phyloP scores from a whole-genome alignment of 2,888 invertebrate species.

The Colostygia pectinataria region DNA sequence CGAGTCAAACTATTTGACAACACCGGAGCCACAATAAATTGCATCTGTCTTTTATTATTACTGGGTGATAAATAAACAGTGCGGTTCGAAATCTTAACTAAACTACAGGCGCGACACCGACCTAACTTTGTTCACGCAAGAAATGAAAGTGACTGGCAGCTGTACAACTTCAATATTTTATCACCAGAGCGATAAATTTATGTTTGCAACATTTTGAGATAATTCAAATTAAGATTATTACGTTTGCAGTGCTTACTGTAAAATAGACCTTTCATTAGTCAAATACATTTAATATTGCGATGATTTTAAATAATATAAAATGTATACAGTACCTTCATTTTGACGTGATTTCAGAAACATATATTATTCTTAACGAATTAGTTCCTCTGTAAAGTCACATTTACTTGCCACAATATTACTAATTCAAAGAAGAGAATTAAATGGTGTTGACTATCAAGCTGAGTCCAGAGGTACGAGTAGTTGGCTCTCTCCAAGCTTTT shows the following conservation, averaged over 20 bases:
- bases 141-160: slow-evolving; percentile 73
- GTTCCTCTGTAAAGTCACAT: too few relatives aligned
- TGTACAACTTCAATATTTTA: slow-evolving; percentile 36
- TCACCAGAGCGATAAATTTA: slow-evolving; percentile 32
- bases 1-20: slow-evolving; percentile 35
- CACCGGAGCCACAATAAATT: slow-evolving; percentile 37
- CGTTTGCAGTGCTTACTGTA: too few relatives aligned
- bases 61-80: slow-evolving; percentile 36
- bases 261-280: too few relatives aligned
- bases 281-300: too few relatives aligned
- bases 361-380: too few relatives aligned
- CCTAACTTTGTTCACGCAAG: slow-evolving; percentile 74
- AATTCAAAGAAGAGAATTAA: too few relatives aligned
- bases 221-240: slow-evolving; percentile 25
- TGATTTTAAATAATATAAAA: too few relatives aligned
- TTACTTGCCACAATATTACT: too few relatives aligned
- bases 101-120: slow-evolving; percentile 48
- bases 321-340: too few relatives aligned
- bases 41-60: slow-evolving; percentile 38
- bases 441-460: background rate
- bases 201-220: slow-evolving; percentile 22
- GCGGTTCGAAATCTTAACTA: slow-evolving; percentile 46
- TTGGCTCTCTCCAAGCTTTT: slow-evolving; percentile 1
- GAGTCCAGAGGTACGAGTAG: background rate
- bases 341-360: too few relatives aligned